Evolutionary conservation across 2,888 invertebrate species (phyloP).

Genomic region (Callinectes sapidus): DNA sequence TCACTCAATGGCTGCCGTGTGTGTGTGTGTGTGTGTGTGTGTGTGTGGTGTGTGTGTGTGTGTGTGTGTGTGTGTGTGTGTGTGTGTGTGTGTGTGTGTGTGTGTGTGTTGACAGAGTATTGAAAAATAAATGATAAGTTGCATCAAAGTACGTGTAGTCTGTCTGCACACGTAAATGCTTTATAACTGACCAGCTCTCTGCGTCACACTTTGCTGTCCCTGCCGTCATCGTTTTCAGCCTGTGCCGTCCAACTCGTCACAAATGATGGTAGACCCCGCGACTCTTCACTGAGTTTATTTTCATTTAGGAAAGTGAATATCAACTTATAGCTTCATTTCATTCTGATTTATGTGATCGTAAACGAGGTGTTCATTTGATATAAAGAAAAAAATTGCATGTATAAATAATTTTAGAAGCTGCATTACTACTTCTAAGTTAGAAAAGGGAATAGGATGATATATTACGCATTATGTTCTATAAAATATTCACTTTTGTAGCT

Average conservation of each 20-base stretch:
- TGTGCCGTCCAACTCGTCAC: neutral
- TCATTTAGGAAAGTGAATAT: neutral
- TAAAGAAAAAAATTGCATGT: neutral
- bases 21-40: constrained; percentile 22
- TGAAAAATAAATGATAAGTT: neutral
- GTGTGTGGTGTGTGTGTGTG: constrained; percentile 36
- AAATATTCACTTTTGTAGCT: neutral
- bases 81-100: constrained; percentile 29
- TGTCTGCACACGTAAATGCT: too few species aligned
- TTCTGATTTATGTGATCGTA: neutral
- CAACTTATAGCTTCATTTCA: neutral
- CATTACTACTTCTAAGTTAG: neutral
- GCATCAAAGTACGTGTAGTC: neutral
- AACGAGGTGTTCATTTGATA: neutral
- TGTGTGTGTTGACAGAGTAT: neutral
- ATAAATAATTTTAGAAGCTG: neutral
- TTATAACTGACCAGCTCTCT: too few species aligned
- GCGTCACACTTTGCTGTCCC: neutral
- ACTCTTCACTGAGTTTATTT: neutral
- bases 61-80: constrained; percentile 39
- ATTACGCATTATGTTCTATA: neutral
- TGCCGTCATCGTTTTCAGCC: neutral
- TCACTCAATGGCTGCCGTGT: neutral
- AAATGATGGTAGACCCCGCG: neutral
- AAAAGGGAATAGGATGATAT: neutral